Conservation (phyloP, 1,140 invertebrate genomes). For the Drosophila arizonae region DNA sequence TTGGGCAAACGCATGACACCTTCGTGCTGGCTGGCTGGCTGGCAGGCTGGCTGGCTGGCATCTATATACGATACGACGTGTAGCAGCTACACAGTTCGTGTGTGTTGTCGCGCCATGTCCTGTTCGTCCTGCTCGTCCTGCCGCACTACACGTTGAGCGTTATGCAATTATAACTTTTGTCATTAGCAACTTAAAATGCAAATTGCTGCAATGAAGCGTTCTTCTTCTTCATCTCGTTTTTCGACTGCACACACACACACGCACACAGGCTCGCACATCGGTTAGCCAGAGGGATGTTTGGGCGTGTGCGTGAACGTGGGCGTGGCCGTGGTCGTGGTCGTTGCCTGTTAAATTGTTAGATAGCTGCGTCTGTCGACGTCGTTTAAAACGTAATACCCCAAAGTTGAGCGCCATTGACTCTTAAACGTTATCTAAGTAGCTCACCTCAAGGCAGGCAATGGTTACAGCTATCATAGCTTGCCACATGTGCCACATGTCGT, state of each 20-base stretch:
- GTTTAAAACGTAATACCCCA: slow-evolving; percentile 71
- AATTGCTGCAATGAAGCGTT: slow-evolving; percentile 80
- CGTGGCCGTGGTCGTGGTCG: background rate
- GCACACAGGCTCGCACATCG: slow-evolving; percentile 5
- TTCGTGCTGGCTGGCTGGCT: slow-evolving; percentile 2
- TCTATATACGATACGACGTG: slow-evolving; percentile 12
- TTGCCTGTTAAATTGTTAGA: background rate
- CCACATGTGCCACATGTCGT: slow-evolving; percentile 52
- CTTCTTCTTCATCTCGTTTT: slow-evolving; percentile 52
- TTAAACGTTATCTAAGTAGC: slow-evolving; percentile 79
- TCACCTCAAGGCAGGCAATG: slow-evolving; percentile 26
- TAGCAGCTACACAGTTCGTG: slow-evolving; percentile 20
- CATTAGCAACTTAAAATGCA: slow-evolving; percentile 82
- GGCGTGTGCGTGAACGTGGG: background rate
- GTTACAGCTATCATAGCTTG: slow-evolving; percentile 1
- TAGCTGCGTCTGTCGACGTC: slow-evolving; percentile 39
- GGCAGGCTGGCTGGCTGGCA: background rate
- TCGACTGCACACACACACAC: slow-evolving; percentile 22
- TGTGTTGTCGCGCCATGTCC: slow-evolving; percentile 20
- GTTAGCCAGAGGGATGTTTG: background rate
- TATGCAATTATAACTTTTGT: slow-evolving; percentile 82
- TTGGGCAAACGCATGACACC: slow-evolving; percentile 24
- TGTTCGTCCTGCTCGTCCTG: slow-evolving; percentile 10
- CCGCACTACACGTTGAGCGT: slow-evolving; percentile 63
- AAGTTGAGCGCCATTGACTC: slow-evolving; percentile 61